A percentile compares a stretch with the other conserved stretches of the same genome.
Conservation (phyloP, 2,888 invertebrate species). For the Erebia palarica region DNA sequence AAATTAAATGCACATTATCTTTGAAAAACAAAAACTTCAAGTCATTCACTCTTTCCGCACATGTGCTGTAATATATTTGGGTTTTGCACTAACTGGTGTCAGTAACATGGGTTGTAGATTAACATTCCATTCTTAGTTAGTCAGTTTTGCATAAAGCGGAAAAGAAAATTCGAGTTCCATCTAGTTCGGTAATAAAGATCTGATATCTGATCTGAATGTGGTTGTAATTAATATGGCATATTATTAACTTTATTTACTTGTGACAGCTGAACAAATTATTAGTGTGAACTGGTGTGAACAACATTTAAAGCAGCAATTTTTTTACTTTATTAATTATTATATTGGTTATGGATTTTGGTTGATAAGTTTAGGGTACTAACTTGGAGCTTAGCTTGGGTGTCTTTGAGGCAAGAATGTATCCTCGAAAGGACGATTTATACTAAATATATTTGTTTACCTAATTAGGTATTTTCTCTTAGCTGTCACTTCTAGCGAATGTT, state of each 20-base stretch:
- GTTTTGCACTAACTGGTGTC: conserved; percentile 34
- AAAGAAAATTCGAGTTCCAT: conserved; percentile 8
- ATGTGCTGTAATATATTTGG: not conserved
- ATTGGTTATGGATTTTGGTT: not conserved
- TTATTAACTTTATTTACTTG: conserved; percentile 1
- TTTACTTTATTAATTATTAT: not conserved
- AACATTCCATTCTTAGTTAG: conserved; percentile 63
- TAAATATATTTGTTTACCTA: not conserved
- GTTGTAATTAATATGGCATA: not conserved
- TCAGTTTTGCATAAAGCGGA: conserved; percentile 32
- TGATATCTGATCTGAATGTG: conserved; percentile 28
- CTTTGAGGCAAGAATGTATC: conserved; percentile 5
- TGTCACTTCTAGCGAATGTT: not conserved
- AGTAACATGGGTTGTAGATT: conserved; percentile 66
- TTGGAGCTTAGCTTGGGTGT: conserved; percentile 14
- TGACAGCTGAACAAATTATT: not conserved
- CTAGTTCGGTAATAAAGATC: conserved; percentile 31
- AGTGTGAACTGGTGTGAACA: not conserved
- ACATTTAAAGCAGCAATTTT: not conserved
- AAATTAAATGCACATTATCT: too few relatives aligned
- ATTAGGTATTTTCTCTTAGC: not conserved
- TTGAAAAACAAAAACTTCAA: too few relatives aligned
- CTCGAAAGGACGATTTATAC: conserved; percentile 2
- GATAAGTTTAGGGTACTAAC: conserved; percentile 5
- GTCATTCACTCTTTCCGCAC: conserved; percentile 3